These are phyloP conservation scores for Radopholus similis DNA, from an alignment of 1,140 invertebrate genomes.

Conservation along the genomic window DNA sequence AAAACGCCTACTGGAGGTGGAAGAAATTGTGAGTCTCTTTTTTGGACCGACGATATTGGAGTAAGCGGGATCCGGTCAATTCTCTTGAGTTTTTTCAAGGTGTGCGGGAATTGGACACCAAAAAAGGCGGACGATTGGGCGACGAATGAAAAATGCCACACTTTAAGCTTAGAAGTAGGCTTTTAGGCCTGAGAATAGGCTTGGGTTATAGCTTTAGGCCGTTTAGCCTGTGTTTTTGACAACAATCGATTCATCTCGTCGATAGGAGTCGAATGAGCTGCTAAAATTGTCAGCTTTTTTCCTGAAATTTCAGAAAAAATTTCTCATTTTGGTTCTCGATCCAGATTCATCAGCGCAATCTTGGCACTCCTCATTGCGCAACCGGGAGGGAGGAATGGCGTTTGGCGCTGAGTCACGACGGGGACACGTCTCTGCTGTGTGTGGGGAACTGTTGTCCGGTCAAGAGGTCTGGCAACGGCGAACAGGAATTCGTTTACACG, in stretches of 20 bases:
- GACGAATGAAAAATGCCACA: no score
- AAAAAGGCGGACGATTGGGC: no score
- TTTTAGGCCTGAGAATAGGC: no score
- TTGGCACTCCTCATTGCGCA: slow-evolving; percentile 3
- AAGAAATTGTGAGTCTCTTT: no score
- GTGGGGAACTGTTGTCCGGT: slow-evolving; percentile 1
- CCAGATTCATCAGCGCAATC: not conserved
- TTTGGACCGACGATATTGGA: no score
- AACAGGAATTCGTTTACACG: not conserved
- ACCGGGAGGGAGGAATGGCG: slow-evolving; percentile 12
- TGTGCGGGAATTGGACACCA: no score
- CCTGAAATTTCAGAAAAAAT: not conserved
- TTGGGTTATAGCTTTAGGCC: no score
- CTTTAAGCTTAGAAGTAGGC: no score
- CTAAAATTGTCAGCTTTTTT: not conserved
- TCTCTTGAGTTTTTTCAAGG: no score
- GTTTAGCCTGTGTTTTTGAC: not conserved
- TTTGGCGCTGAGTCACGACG: not conserved
- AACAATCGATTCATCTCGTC: not conserved
- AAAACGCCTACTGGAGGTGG: no score
- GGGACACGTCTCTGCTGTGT: slow-evolving; percentile 13
- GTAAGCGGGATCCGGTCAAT: no score
- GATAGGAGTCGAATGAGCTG: slow-evolving; percentile 13
- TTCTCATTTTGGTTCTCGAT: not conserved
- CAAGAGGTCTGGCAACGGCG: not conserved